These are phyloP conservation scores for Haliclona indistincta DNA, from an alignment of 37 sponge, comb jelly and placozoan genomes.

Conservation along the genomic window DNA sequence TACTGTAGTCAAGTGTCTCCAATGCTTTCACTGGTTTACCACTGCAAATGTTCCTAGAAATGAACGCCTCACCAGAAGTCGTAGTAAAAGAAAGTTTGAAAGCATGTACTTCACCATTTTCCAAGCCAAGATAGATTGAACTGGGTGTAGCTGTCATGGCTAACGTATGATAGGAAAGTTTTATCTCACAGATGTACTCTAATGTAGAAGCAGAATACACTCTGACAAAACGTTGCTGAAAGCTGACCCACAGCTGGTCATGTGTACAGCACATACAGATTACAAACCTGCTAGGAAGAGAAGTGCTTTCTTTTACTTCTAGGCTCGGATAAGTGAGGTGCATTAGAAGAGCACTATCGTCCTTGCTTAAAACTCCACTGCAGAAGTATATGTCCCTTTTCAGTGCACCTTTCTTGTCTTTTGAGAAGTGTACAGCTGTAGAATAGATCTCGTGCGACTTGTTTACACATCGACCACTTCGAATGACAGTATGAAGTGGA, in stretches of 20 bases:
- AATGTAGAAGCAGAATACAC: constrained; percentile 36
- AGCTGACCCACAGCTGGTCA: constrained; percentile 56
- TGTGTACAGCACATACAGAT: constrained; percentile 59
- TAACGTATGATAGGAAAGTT: constrained; percentile 18
- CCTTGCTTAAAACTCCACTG: constrained; percentile 28
- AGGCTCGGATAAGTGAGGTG: constrained; percentile 46
- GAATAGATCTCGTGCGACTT: constrained; percentile 37
- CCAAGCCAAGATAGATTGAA: constrained; percentile 54
- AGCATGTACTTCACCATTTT: constrained; percentile 40
- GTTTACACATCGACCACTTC: constrained; percentile 13
- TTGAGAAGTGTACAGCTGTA: constrained; percentile 30
- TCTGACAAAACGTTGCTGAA: constrained; percentile 33
- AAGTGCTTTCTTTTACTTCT: not conserved
- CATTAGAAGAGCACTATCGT: constrained; percentile 17
- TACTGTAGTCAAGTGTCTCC: constrained; percentile 37
- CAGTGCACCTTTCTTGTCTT: constrained; percentile 4
- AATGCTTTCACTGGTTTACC: constrained; percentile 33
- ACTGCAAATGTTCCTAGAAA: constrained; percentile 17
- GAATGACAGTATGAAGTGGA: constrained; percentile 24
- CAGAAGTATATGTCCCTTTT: constrained; percentile 45
- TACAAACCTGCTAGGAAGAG: constrained; percentile 38
- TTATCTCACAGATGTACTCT: constrained; percentile 35
- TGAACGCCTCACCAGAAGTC: constrained; percentile 24
- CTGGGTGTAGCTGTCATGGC: constrained; percentile 43
- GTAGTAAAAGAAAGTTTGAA: constrained; percentile 15